phyloP scores from a whole-genome alignment of 2,888 invertebrate genomes.

The Azorinus chamasolen region DNA sequence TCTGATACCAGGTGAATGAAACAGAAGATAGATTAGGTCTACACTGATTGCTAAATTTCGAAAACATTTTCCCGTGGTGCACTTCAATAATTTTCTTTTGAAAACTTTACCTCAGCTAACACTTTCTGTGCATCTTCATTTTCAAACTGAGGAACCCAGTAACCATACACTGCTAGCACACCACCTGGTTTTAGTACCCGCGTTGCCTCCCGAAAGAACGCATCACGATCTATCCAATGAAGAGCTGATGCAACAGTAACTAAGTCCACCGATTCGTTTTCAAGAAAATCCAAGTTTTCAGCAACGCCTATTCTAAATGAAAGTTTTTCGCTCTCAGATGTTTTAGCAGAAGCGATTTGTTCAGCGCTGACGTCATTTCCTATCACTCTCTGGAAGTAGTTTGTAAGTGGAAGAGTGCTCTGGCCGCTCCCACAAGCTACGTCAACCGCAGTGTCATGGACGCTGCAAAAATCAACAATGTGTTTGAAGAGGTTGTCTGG shows the following conservation, averaged over 20 bases:
- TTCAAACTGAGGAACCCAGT: conserved; percentile 65
- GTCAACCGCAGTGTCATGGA: conserved; percentile 85
- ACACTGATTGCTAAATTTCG: too few species aligned
- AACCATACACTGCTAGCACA: conserved; percentile 83
- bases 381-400: conserved; percentile 86
- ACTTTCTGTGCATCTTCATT: conserved; percentile 46
- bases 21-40: too few species aligned
- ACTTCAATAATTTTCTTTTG: too few species aligned
- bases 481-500: conserved; percentile 63
- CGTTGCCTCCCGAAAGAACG: conserved; percentile 86
- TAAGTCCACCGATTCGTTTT: conserved; percentile 78
- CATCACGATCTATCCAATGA: conserved; percentile 87
- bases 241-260: conserved; percentile 86
- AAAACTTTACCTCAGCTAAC: too few species aligned
- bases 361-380: conserved; percentile 86
- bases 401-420: conserved; percentile 86
- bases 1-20: too few species aligned
- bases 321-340: conserved; percentile 64
- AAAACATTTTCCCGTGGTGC: too few species aligned
- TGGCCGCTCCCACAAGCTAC: conserved; percentile 88
- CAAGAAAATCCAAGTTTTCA: conserved; percentile 83
- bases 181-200: conserved; percentile 86
- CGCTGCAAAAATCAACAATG: conserved; percentile 69
- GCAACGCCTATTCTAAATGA: conserved; percentile 83
- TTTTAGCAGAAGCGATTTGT: conserved; percentile 42